phyloP scores from a whole-genome alignment of 2,797 vertebrate species.

The Heterohyrax brucei region DNA sequence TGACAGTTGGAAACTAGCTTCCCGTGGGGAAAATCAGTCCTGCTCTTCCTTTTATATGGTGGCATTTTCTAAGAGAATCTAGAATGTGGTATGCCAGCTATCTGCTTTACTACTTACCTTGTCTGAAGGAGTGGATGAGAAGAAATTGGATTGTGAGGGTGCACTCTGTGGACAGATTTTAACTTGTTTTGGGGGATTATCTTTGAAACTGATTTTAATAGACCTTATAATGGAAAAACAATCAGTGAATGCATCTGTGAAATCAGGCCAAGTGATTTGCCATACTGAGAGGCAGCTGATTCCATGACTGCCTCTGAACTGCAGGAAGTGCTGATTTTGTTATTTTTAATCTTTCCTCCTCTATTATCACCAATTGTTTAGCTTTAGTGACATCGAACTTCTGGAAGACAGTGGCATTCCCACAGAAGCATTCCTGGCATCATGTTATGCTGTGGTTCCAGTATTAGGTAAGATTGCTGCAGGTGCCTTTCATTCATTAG shows the following conservation, averaged over 20 bases:
- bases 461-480: constrained; percentile 96
- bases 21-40: background rate
- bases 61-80: background rate
- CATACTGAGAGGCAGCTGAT: constrained; percentile 8
- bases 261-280: background rate
- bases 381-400: constrained; percentile 99
- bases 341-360: constrained; percentile 67
- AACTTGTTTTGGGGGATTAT: constrained; percentile 28
- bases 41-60: background rate
- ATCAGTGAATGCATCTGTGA: background rate
- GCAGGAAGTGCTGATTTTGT: background rate
- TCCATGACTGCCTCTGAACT: constrained; percentile 43
- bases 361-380: constrained; percentile 86
- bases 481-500: background rate
- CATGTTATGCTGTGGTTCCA: constrained; percentile 99
- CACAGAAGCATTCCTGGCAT: constrained; percentile 98
- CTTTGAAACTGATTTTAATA: constrained; percentile 51
- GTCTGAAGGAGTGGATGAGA: background rate
- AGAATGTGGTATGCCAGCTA: background rate
- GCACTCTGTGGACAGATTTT: background rate
- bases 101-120: background rate
- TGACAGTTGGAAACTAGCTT: background rate
- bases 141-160: background rate
- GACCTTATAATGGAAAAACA: constrained; percentile 21
- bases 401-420: constrained; percentile 97